Evolutionary conservation across 2,113 vertebrate genomes (phyloP).

Genomic region (Periophthalmus modestus): DNA sequence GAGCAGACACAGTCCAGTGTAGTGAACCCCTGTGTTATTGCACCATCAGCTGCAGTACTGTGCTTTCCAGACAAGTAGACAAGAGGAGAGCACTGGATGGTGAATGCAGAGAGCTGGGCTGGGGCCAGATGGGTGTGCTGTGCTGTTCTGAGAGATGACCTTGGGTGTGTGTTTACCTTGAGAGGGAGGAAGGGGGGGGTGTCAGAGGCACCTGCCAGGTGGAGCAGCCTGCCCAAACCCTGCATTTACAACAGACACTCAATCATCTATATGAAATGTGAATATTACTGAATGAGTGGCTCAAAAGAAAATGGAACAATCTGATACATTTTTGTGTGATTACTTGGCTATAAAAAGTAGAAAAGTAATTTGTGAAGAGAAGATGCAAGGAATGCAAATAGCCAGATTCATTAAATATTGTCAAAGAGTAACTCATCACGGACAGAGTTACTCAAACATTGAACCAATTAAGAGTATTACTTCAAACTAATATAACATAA

Average conservation of each 20-base stretch:
- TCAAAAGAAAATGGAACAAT: not conserved
- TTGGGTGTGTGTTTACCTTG: conserved; percentile 72
- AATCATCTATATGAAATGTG: not conserved
- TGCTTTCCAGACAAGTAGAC: not conserved
- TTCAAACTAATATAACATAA: too few relatives aligned
- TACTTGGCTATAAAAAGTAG: too few relatives aligned
- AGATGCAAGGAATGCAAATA: too few relatives aligned
- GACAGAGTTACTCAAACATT: too few relatives aligned
- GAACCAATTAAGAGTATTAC: too few relatives aligned
- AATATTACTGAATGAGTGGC: not conserved
- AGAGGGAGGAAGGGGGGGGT: conserved; percentile 64
- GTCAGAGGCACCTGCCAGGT: conserved; percentile 77
- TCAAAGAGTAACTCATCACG: too few relatives aligned
- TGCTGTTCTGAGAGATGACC: conserved; percentile 73
- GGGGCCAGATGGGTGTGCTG: conserved; percentile 68
- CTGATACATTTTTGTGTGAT: too few relatives aligned
- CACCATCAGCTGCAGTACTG: not conserved
- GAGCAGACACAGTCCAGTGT: conserved; percentile 3
- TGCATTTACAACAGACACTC: not conserved
- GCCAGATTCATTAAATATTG: too few relatives aligned
- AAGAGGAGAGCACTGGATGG: not conserved
- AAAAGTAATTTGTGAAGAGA: too few relatives aligned
- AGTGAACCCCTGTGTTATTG: conserved; percentile 1
- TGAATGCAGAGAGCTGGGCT: conserved; percentile 63
- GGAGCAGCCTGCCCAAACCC: conserved; percentile 51